Evolutionary conservation across 2,797 vertebrate species (phyloP), one percentile per base, ranked within the genome.

Genomic region (Catharus ustulatus): DNA sequence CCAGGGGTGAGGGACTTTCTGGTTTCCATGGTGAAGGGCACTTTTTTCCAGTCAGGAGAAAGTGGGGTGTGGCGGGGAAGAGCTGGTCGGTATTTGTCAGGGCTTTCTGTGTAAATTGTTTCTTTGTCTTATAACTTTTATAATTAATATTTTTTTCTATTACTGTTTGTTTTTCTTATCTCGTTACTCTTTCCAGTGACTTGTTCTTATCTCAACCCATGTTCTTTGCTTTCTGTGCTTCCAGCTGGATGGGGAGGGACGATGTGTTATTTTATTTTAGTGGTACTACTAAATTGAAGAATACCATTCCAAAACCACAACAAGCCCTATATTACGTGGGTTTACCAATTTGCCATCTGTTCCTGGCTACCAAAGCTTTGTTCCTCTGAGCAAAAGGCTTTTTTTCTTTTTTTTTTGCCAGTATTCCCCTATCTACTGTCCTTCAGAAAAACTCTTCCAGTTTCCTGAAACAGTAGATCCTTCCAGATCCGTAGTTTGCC

Each of bases 61-160:
- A 30, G 14, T 0, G 1, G n/a, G 24, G 14, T 29, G 20, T 55
- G 20, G 14, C 52, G 23, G 27, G 48, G 34, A 68, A 55, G 36
- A 69, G 36, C 23, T 1, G 0, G 22, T 13, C 1, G 2, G n/a
- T 59, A 45, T 58, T 51, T 75, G 8, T 42, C 5, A 2, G 46
- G 27, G 22, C 34, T 55, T 72, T 54, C 23, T 32, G 20, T 4
- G 1, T 16, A 76, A 29, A 63, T 36, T 0, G 0, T 57, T 57
- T 76, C 13, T 69, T 69, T 63, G 20, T 45, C 13, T 68, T 68
- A 7, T 18, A n/a, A 32, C 7, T 45, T 38, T n/a, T 38, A 27
- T 51, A 69, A 63, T 51, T 89, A 83, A 30, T 69, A 30, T 57
- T 69, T 15, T 15, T 42, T 74, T 22, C 19, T 55, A 19, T n/a